Percentiles rank a stretch among this genome's conserved stretches.
phyloP scores from a whole-genome alignment of 1,140 invertebrate species.

The Pseudoatta argentina region DNA sequence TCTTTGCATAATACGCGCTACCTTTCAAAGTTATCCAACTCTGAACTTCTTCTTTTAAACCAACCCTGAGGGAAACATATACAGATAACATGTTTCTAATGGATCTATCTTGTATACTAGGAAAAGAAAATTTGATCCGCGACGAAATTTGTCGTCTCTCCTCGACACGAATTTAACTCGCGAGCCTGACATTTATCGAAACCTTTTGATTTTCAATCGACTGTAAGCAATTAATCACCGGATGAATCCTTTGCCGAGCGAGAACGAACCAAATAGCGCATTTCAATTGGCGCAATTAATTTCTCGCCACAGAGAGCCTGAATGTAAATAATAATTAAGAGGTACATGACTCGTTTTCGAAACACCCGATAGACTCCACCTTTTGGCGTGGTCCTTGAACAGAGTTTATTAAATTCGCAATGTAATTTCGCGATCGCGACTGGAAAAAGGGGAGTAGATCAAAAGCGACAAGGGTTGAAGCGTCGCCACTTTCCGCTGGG shows the following conservation, averaged over 20 bases:
- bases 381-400: neutral
- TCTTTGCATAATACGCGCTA: neutral
- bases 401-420: slow-evolving; percentile 48
- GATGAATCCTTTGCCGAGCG: neutral
- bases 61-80: slow-evolving; percentile 5
- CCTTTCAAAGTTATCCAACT: slow-evolving; percentile 13
- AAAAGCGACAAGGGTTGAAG: slow-evolving; percentile 17
- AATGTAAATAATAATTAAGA: neutral
- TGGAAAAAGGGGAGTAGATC: neutral
- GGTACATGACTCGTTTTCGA: neutral
- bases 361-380: slow-evolving; percentile 1
- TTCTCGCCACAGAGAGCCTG: neutral
- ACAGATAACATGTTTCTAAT: slow-evolving; percentile 6
- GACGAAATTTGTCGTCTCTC: slow-evolving; percentile 20
- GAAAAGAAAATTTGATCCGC: slow-evolving; percentile 5
- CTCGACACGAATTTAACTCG: slow-evolving; percentile 21
- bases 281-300: slow-evolving; percentile 13
- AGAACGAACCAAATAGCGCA: neutral
- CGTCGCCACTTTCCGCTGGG: neutral
- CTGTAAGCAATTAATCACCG: slow-evolving; percentile 34
- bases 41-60: neutral
- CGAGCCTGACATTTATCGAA: neutral
- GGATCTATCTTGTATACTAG: neutral
- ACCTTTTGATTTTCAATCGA: slow-evolving; percentile 29
- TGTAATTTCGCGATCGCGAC: neutral